Evolutionary conservation across 2,113 vertebrate genomes (phyloP).

Genomic region (Sceloporus undulatus): DNA sequence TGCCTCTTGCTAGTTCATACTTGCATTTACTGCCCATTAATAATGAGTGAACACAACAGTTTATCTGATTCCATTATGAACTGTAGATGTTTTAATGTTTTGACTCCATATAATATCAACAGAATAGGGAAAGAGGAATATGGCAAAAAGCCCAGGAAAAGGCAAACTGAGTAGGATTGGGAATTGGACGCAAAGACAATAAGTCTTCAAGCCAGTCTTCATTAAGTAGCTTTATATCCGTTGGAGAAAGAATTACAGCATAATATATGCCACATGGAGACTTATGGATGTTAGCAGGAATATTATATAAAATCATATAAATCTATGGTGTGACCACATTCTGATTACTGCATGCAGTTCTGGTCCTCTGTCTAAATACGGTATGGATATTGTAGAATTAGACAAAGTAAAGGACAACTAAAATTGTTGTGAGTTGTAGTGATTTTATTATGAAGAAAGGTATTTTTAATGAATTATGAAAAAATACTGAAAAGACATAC

Average conservation of each 20-base stretch:
- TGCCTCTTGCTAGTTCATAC: constrained; percentile 61
- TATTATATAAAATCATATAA: constrained; percentile 45
- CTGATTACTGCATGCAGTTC: not conserved
- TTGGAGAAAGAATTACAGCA: constrained; percentile 56
- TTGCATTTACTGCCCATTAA: constrained; percentile 70
- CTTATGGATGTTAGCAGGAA: constrained; percentile 56
- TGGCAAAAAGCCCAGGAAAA: constrained; percentile 71
- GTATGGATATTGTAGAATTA: not conserved
- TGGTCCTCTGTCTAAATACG: not conserved
- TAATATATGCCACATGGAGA: constrained; percentile 51
- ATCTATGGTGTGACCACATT: constrained; percentile 27
- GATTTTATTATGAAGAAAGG: not conserved
- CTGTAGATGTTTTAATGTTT: constrained; percentile 70
- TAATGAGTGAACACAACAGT: constrained; percentile 66
- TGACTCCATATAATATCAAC: constrained; percentile 68
- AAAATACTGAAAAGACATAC: not conserved
- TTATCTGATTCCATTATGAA: constrained; percentile 66
- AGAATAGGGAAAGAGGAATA: constrained; percentile 60
- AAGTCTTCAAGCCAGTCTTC: constrained; percentile 66
- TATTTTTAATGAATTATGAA: constrained; percentile 4
- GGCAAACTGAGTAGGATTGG: constrained; percentile 37
- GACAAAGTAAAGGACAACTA: not conserved
- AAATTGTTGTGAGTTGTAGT: not conserved
- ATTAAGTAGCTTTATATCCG: constrained; percentile 69
- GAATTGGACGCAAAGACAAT: constrained; percentile 66